These are phyloP conservation scores for Eueremaeus valkanovi DNA, from an alignment of 2,888 invertebrate genomes.

Conservation along the genomic window DNA sequence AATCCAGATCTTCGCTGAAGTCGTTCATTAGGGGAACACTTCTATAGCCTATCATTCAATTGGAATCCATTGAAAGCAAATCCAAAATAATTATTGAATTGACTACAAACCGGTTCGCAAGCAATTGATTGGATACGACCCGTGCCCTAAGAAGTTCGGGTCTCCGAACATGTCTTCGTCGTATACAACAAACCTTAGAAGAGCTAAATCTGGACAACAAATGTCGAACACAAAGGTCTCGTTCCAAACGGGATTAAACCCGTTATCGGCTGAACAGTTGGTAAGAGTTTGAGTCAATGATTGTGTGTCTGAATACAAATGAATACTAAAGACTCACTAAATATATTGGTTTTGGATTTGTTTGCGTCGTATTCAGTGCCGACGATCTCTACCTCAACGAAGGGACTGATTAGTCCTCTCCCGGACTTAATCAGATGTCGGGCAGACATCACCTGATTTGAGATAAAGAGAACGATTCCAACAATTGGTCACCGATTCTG, in stretches of 20 bases:
- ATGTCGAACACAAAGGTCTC: conserved; percentile 78
- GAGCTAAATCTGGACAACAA: conserved; percentile 72
- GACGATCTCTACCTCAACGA: conserved; percentile 82
- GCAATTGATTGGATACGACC: conserved; percentile 73
- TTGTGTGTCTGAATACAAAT: too few species aligned
- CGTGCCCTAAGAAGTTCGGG: conserved; percentile 92
- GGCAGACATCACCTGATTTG: conserved; percentile 19
- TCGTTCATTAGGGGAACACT: conserved; percentile 86
- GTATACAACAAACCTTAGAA: conserved; percentile 77
- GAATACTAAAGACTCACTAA: conserved; percentile 71
- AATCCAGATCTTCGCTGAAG: conserved; percentile 84
- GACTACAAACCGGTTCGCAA: conserved; percentile 47
- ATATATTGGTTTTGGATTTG: conserved; percentile 77
- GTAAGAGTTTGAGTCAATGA: not conserved
- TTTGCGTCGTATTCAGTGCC: conserved; percentile 82
- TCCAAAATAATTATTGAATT: not conserved
- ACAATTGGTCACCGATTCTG: conserved; percentile 58
- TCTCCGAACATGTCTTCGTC: conserved; percentile 98
- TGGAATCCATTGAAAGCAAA: not conserved
- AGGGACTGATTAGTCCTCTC: conserved; percentile 62
- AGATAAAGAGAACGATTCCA: not conserved
- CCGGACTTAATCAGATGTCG: conserved; percentile 19
- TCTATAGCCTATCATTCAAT: conserved; percentile 65
- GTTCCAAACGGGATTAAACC: conserved; percentile 85
- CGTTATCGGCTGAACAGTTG: conserved; percentile 72